Evolutionary conservation across 2,113 vertebrate species (phyloP).

Genomic region (Cercopithecus mona): DNA sequence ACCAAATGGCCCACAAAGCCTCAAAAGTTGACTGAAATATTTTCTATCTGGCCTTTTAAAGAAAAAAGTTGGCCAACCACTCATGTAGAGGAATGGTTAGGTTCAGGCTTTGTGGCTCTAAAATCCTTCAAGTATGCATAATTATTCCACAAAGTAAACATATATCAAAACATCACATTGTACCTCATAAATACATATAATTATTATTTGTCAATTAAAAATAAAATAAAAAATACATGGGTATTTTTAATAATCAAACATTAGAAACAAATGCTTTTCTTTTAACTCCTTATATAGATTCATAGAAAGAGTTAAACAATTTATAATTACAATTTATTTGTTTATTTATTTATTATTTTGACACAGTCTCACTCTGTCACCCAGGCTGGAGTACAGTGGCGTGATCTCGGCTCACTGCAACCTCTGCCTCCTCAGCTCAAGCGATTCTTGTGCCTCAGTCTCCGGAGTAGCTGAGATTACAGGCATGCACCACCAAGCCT

Average conservation of each 20-base stretch:
- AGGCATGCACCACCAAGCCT: no score
- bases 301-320: background rate
- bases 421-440: no score
- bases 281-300: background rate
- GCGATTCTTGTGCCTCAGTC: no score
- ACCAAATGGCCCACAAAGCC: background rate
- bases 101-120: background rate
- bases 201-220: background rate
- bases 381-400: no score
- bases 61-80: background rate
- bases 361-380: no score
- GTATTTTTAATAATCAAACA: slow-evolving; percentile 25
- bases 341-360: no score
- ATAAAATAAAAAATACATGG: background rate
- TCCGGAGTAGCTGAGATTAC: no score
- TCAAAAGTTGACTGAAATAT: background rate
- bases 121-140: background rate
- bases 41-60: background rate
- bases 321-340: slow-evolving; percentile 11
- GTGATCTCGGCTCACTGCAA: no score
- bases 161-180: background rate
- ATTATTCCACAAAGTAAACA: background rate
- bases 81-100: background rate
- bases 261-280: background rate
- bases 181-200: background rate